Evolutionary conservation across 2,888 invertebrate species (phyloP), one percentile per base, ranked within the genome.

Genomic region (Adineta ricciae): DNA sequence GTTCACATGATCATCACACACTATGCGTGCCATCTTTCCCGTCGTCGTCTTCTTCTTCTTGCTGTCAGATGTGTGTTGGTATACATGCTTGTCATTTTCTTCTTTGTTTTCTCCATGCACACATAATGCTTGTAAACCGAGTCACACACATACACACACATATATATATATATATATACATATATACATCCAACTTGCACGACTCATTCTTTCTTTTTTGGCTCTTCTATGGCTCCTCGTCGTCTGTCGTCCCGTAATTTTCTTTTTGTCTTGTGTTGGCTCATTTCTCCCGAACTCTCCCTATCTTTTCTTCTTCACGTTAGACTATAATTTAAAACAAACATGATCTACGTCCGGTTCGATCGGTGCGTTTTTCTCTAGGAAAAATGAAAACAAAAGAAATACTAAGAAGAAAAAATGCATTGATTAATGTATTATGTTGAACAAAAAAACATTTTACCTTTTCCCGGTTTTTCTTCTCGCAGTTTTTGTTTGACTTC

Each of bases 1-100:
- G 64, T 64, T 64, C 64, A 64, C 32, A 64, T 64, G 64, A 27
- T 27, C 64, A 64, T 16, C 11, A 32, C 27, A n/a, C n/a, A 64
- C 16, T 64, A 32, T 64, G 64, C 64, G 64, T 64, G 64, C 64
- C 64, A 64, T 64, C 64, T 64, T 56, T 56, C 56, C 56, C n/a
- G 27, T 56, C 2, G n/a, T n/a, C n/a, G n/a, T n/a, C n/a, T n/a
- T n/a, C n/a, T n/a, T n/a, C n/a, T n/a, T 56, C 32, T 64, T 64
- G 64, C 64, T 64, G 64, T 64, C 64, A 64, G 64, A 64, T 64
- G 64, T 64, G 64, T 64, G 64, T 64, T 64, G 32, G 64, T 64
- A 64, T 64, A 64, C 64, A 64, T 64, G 64, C 64, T 64, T 32
- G 64, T 64, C 64, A 64, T 64, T 64, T 64, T 56, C 56, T 56